Percentiles rank a stretch among this genome's conserved stretches.
phyloP scores from a whole-genome alignment of 2,797 vertebrate species.

The Xyrichtys novacula region DNA sequence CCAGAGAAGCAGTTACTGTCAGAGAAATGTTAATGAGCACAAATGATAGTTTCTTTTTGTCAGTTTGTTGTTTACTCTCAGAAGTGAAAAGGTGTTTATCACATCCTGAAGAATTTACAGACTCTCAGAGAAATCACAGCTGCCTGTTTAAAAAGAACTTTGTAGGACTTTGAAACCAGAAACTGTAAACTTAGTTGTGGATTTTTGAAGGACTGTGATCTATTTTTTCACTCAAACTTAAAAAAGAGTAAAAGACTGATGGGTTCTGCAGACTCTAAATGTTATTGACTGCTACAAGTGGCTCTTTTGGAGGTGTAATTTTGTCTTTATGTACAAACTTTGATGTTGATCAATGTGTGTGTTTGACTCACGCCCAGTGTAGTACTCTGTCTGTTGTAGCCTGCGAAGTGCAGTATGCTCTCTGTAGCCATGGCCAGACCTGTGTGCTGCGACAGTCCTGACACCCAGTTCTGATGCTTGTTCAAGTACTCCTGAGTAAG shows the following conservation, averaged over 20 bases:
- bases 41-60: neutral
- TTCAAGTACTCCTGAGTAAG: constrained; percentile 93
- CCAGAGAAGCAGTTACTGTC: constrained; percentile 11
- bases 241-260: too few relatives aligned
- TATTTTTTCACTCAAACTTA: too few relatives aligned
- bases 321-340: neutral
- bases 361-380: constrained; percentile 91
- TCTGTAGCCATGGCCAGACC: constrained; percentile 98
- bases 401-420: constrained; percentile 95
- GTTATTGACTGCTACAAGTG: neutral
- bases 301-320: neutral
- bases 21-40: constrained; percentile 57
- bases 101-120: neutral
- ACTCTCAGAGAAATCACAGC: neutral
- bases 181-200: neutral
- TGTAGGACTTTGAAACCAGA: neutral
- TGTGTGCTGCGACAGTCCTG: constrained; percentile 95
- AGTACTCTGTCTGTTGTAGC: constrained; percentile 96
- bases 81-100: neutral
- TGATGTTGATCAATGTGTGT: neutral
- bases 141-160: neutral
- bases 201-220: too few relatives aligned
- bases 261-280: too few relatives aligned
- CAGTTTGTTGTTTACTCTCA: neutral
- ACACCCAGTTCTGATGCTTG: constrained; percentile 98